Percentiles rank a stretch among this genome's conserved stretches.
phyloP scores from a whole-genome alignment of 2,797 vertebrate species.

The Rhodeus uyekii region DNA sequence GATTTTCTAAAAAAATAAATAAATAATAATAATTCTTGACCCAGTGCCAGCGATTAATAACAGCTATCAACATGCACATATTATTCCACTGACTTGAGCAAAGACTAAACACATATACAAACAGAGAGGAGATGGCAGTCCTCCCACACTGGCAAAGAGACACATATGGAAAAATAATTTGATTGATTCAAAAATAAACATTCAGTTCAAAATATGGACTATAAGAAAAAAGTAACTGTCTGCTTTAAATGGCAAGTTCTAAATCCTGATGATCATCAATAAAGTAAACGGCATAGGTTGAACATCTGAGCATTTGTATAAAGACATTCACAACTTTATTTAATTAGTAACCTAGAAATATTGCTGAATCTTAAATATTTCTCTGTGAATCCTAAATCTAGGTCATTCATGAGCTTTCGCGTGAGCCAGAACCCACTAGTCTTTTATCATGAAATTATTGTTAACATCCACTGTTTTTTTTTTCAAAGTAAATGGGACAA shows the following conservation, averaged over 20 bases:
- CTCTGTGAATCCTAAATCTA: constrained; percentile 13
- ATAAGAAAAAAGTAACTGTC: background rate
- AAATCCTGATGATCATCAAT: background rate
- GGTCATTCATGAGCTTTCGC: background rate
- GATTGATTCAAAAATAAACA: constrained; percentile 42
- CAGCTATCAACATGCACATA: constrained; percentile 68
- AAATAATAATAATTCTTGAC: no score
- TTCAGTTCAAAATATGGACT: background rate
- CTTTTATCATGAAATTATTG: constrained; percentile 29
- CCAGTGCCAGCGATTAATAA: constrained; percentile 71
- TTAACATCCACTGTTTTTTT: background rate
- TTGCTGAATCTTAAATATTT: background rate
- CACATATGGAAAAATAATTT: constrained; percentile 73
- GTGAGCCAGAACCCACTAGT: background rate
- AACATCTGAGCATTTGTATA: background rate
- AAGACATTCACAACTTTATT: background rate
- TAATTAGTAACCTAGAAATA: background rate
- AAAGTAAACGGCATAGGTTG: background rate
- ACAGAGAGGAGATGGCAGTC: background rate
- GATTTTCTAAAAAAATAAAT: constrained; percentile 70
- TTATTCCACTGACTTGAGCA: constrained; percentile 70
- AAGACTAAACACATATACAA: constrained; percentile 28
- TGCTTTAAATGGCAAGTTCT: background rate
- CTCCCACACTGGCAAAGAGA: background rate
- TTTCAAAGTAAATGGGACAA: background rate